Conservation (phyloP, 2,113 vertebrate species). For the Hiodon alosoides region DNA sequence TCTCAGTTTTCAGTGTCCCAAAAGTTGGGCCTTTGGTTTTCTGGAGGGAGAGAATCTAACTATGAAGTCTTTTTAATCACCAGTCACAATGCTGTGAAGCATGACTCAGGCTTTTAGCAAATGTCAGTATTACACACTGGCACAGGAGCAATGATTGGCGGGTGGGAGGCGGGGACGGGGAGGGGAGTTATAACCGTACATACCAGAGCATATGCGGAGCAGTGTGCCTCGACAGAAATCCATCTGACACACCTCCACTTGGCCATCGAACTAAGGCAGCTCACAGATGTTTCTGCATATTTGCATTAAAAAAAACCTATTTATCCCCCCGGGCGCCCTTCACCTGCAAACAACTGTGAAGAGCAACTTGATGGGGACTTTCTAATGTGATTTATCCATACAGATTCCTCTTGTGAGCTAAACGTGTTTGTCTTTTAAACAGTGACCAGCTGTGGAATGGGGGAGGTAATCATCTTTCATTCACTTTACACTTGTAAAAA, state of each 20-base stretch:
- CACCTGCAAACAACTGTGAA: neutral
- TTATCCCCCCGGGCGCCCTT: neutral
- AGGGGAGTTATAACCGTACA: slow-evolving; percentile 32
- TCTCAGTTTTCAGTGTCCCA: slow-evolving; percentile 57
- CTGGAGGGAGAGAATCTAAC: slow-evolving; percentile 27
- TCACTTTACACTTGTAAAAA: too few species aligned
- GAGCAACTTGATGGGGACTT: neutral
- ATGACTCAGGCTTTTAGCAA: slow-evolving; percentile 3
- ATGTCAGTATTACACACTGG: neutral
- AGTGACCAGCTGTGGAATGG: too few species aligned
- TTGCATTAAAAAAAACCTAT: neutral
- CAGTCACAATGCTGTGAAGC: neutral
- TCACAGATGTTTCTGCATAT: neutral
- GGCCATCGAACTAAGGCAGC: neutral
- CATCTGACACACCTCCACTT: neutral
- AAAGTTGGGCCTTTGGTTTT: slow-evolving; percentile 16
- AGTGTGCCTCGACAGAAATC: slow-evolving; percentile 1
- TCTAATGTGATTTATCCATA: neutral
- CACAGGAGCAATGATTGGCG: neutral
- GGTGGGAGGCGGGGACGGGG: slow-evolving; percentile 16
- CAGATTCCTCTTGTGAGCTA: neutral
- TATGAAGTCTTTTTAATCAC: slow-evolving; percentile 29
- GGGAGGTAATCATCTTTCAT: too few species aligned
- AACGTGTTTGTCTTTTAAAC: too few species aligned
- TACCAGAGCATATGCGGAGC: too few species aligned